Base-by-base conservation (phyloP, 2,888 invertebrate genomes). In the Rhagonycha fulva region DNA sequence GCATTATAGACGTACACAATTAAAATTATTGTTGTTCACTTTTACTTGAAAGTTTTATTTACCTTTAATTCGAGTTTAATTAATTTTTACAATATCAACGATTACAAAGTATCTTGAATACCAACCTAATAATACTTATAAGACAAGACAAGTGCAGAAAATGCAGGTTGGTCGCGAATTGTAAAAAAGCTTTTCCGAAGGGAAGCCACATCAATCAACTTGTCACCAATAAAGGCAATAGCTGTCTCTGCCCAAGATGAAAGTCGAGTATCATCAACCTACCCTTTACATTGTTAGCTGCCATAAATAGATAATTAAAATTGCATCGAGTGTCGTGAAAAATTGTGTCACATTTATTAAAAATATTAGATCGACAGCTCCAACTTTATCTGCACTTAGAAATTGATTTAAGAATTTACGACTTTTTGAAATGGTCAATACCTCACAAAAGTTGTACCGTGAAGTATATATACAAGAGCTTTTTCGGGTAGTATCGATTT, bases 171-270 rank as follows among this genome's bases (percentile, higher is more conserved):
- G 47, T 47, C 7, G 47, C 47, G 47, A 47, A 47, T n/a, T 47
- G 47, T 47, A 47, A 47, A 47, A 47, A 47, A 47, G 47, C 73
- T 78, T 74, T 74, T 78, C 68, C 76, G 79, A 80, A 77, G 78
- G 78, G 79, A 80, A 77, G 77, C 84, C 85, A 87, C 88, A 89
- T 89, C 89, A 89, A 89, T 89, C 89, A 89, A n/a, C 47, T 88
- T 89, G 89, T 89, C 89, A 89, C 88, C 88, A 88, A 88, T 89
- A 89, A 89, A 89, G 89, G 89, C 88, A 87, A 87, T 87, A 88
- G 81, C 81, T 82, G 82, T 82, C 47, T 47, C 47, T 47, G 81
- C 82, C 80, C 81, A 80, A 81, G 82, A 81, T 80, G 80, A 81
- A 80, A 80, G 78, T 79, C 63, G 63, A 66, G 14, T 66, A 74